Evolutionary conservation across 2,888 invertebrate species (phyloP), one percentile per base, ranked within the genome.

Genomic region (Atherix ibis): DNA sequence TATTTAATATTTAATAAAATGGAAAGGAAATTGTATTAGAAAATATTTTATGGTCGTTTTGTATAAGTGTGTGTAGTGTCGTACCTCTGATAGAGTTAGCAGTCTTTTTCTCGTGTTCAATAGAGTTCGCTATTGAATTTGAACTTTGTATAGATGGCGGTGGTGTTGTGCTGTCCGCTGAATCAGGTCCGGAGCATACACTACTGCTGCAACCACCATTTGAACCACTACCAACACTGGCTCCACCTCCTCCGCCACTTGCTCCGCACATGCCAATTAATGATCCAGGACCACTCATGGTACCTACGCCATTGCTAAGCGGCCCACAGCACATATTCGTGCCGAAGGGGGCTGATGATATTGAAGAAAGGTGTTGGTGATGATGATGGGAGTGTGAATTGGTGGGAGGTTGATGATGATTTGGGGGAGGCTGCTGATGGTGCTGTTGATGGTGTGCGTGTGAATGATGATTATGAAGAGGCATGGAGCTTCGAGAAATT

Each of bases 121-220:
- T 43, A 40, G 44, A 42, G 40, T 40, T 42, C 40, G 40, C 41
- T 40, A 45, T 40, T 37, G 41, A 41, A 43, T 43, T 46, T 40
- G 42, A 42, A 42, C 42, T 40, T 38, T 43, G 40, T 31, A 44
- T 41, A 24, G 47, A 41, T 31, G 50, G 50, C 36, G 49, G 48
- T 40, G 48, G 49, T 35, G 48, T 50, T 45, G 51, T 51, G 45
- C 51, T 51, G 37, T 51, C 51, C 35, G 47, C 49, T 37, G 47
- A 45, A 37, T 48, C 47, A 34, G 46, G 42, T 42, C 43, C 44
- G 13, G 35, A 25, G 10, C 19, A 36, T 27, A 35, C 38, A 32
- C 33, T 34, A 34, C 38, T 24, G 32, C 29, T 29, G 27, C 27
- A 16, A n/a, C 35, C 25, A 19, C 36, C 32, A 19, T 31, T 29